phyloP scores from a whole-genome alignment of 2,888 invertebrate species.

The Sarcophaga rosellei region DNA sequence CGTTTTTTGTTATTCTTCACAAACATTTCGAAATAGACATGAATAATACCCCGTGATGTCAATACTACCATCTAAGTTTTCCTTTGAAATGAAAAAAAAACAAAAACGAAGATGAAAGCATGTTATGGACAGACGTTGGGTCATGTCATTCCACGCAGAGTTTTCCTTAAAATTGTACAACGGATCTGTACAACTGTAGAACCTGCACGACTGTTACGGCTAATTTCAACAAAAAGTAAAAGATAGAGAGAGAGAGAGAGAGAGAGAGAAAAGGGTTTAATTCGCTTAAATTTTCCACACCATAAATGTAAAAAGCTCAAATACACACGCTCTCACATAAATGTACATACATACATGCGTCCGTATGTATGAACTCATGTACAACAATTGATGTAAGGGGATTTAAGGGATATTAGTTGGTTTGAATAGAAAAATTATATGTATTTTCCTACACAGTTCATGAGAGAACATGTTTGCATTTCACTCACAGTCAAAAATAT shows the following conservation, averaged over 20 bases:
- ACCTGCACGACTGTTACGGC: constrained; percentile 44
- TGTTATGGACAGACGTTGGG: constrained; percentile 20
- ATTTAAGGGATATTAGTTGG: constrained; percentile 3
- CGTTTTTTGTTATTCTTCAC: constrained; percentile 16
- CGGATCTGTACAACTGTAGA: constrained; percentile 26
- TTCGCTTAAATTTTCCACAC: neutral
- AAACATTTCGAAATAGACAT: constrained; percentile 17
- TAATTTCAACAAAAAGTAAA: constrained; percentile 17
- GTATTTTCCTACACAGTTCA: neutral
- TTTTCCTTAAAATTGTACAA: constrained; percentile 38
- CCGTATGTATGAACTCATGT: neutral
- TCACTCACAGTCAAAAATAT: no score
- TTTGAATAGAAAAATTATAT: neutral
- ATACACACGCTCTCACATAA: no score
- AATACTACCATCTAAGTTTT: no score
- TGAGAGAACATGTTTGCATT: no score
- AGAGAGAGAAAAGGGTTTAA: constrained; percentile 27
- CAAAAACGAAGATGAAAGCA: constrained; percentile 1
- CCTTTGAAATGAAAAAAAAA: neutral
- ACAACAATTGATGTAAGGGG: neutral
- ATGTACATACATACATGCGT: neutral
- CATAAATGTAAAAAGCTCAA: no score
- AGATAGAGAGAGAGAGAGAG: neutral
- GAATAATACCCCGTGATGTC: neutral
- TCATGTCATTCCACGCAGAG: constrained; percentile 7